A percentile compares a stretch with the other conserved stretches of the same genome.
phyloP scores from a whole-genome alignment of 1,140 invertebrate genomes.

The Drosophila pseudoobscura region DNA sequence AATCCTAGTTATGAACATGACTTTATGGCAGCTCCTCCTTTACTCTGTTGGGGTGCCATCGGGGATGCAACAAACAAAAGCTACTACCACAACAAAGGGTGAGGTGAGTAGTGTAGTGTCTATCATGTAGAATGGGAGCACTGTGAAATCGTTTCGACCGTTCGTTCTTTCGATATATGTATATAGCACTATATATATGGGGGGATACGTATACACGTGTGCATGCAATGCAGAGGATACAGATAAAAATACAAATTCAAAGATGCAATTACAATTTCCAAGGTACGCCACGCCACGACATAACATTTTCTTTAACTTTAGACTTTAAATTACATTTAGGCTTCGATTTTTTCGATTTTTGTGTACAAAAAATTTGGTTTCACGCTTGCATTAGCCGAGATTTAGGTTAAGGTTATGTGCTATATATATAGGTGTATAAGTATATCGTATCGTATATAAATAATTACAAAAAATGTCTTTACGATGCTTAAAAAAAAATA shows the following conservation, averaged over 20 bases:
- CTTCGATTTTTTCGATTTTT: slow-evolving; percentile 24
- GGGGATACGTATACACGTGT: too few species aligned
- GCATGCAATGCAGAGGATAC: too few species aligned
- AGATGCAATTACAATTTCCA: slow-evolving; percentile 26
- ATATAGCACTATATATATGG: slow-evolving; percentile 16
- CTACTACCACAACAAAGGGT: slow-evolving; percentile 17
- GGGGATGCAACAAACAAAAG: slow-evolving; percentile 4
- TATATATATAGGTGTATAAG: slow-evolving; percentile 36
- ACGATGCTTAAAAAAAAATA: slow-evolving; percentile 43
- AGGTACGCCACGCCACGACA: slow-evolving; percentile 23
- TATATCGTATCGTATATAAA: slow-evolving; percentile 39
- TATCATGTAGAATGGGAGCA: slow-evolving; percentile 5
- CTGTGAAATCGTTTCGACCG: slow-evolving; percentile 20
- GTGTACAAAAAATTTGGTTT: slow-evolving; percentile 62
- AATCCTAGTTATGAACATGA: slow-evolving; percentile 74
- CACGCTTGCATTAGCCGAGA: slow-evolving; percentile 59
- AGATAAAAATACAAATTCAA: slow-evolving; percentile 2
- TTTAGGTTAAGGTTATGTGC: slow-evolving; percentile 54
- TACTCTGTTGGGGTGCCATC: not conserved
- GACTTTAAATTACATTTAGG: slow-evolving; percentile 65
- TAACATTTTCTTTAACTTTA: slow-evolving; percentile 44
- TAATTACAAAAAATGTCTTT: slow-evolving; percentile 53
- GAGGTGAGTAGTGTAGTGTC: not conserved
- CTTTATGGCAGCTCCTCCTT: slow-evolving; percentile 62
- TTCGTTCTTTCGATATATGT: not conserved